Conservation (phyloP, 35 echinoderm and acorn worm species). For the Apostichopus californicus region DNA sequence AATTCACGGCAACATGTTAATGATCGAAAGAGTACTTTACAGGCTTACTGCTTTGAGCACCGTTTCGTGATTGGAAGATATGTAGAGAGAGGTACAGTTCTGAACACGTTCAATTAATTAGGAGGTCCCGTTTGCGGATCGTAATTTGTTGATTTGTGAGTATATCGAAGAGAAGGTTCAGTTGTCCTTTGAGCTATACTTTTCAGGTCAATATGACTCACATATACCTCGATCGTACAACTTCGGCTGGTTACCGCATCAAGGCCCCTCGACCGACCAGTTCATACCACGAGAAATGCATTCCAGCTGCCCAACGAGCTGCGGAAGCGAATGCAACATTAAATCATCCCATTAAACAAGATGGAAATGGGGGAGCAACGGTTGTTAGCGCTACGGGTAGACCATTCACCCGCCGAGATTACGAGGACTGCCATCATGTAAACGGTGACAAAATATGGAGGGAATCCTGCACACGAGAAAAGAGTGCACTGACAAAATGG, state of each 20-base stretch:
- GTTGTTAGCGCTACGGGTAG: slow-evolving; percentile 13
- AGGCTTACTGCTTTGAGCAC: too few species aligned
- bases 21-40: background rate
- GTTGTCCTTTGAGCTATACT: background rate
- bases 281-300: slow-evolving; percentile 52
- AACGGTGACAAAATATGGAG: slow-evolving; percentile 47
- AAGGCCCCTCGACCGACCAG: slow-evolving; percentile 4
- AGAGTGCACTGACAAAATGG: slow-evolving; percentile 46
- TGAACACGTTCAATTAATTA: background rate
- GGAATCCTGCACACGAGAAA: slow-evolving; percentile 26
- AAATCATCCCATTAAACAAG: background rate
- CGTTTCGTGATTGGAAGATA: background rate
- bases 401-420: slow-evolving; percentile 34
- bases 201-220: background rate
- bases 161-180: background rate
- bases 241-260: slow-evolving; percentile 41
- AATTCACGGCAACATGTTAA: too few species aligned
- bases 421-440: slow-evolving; percentile 15
- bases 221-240: slow-evolving; percentile 39
- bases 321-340: background rate
- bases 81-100: background rate
- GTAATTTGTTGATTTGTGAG: background rate
- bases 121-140: background rate
- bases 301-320: slow-evolving; percentile 26
- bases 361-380: background rate